Conservation (phyloP, 2,797 vertebrate species). For the Trachurus trachurus region DNA sequence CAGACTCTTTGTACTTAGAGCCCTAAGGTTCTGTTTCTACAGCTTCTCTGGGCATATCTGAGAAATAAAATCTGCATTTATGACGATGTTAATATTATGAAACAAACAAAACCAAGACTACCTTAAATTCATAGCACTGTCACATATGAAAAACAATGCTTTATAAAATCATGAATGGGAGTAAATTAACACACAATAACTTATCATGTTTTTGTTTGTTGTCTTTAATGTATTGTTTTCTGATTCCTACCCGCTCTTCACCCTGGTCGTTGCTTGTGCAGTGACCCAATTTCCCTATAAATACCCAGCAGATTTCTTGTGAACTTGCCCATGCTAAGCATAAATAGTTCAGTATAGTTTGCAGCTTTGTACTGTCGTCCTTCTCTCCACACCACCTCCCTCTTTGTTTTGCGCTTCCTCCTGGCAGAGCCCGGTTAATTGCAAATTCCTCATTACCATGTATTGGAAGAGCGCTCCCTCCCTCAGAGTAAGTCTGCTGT, state of each 20-base stretch:
- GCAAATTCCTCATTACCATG: constrained; percentile 75
- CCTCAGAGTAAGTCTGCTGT: constrained; percentile 63
- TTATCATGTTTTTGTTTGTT: constrained; percentile 1
- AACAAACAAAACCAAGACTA: neutral
- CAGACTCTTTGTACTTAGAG: neutral
- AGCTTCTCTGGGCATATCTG: neutral
- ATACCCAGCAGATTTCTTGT: constrained; percentile 22
- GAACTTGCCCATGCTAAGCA: constrained; percentile 20
- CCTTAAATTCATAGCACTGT: neutral
- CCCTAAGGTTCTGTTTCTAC: neutral
- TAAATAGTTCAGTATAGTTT: constrained; percentile 55
- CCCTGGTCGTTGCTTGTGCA: constrained; percentile 1
- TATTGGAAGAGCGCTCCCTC: constrained; percentile 60
- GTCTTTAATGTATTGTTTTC: constrained; percentile 31
- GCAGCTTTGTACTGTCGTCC: constrained; percentile 47
- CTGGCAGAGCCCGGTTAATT: constrained; percentile 70
- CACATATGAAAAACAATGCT: neutral
- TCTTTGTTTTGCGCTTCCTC: constrained; percentile 62
- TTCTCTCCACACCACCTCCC: constrained; percentile 7
- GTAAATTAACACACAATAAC: neutral
- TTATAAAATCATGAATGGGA: neutral
- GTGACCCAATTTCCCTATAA: constrained; percentile 52
- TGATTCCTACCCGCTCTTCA: neutral
- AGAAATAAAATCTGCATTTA: neutral
- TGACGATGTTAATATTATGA: constrained; percentile 2